Conservation (phyloP, 2,888 invertebrate genomes). For the Diplolepis rosae region DNA sequence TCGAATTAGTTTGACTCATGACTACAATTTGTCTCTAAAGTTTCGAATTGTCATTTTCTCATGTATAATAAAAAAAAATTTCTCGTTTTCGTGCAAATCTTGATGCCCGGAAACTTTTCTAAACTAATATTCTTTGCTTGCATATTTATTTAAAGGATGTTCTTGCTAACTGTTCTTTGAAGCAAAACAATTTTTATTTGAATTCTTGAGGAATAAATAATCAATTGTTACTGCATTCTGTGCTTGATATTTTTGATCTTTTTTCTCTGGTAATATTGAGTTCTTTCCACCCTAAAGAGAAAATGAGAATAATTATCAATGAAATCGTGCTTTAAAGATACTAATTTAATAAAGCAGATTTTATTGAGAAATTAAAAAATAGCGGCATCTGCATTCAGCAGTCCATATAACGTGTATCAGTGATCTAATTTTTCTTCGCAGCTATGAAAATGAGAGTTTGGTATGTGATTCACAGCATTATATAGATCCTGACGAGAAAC, state of each 20-base stretch:
- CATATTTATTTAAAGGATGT: neutral
- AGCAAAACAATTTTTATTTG: neutral
- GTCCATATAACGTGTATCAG: constrained; percentile 25
- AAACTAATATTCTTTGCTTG: neutral
- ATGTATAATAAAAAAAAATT: neutral
- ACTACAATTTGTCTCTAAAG: neutral
- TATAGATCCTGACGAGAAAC: constrained; percentile 3
- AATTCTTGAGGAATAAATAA: neutral
- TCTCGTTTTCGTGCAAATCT: neutral
- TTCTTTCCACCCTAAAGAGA: neutral
- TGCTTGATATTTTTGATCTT: neutral
- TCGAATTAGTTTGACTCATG: neutral
- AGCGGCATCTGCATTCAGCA: constrained; percentile 24
- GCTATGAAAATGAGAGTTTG: constrained; percentile 12
- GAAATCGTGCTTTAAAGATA: neutral
- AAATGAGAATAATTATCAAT: neutral
- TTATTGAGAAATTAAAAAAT: constrained; percentile 22
- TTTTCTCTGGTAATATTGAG: neutral
- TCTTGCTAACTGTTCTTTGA: neutral
- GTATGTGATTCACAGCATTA: constrained; percentile 29
- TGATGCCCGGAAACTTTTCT: neutral
- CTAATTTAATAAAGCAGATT: constrained; percentile 9
- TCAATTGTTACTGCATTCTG: neutral
- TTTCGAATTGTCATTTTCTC: neutral
- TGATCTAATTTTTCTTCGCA: neutral